A percentile compares a stretch with the other conserved stretches of the same genome.
These are phyloP conservation scores for Heliothis virescens DNA, from an alignment of 1,140 invertebrate genomes.

Conservation along the genomic window DNA sequence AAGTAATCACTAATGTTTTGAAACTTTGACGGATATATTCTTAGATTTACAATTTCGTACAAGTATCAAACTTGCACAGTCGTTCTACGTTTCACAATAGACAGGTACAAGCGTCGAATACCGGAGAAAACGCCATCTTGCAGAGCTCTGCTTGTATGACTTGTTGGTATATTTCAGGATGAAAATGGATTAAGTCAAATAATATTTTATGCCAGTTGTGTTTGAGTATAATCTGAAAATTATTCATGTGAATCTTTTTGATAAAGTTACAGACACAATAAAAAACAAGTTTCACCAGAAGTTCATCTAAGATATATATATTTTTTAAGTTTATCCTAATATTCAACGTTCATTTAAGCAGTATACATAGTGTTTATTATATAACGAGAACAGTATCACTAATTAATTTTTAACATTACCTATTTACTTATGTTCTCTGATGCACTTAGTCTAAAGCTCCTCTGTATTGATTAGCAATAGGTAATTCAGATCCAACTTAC, in stretches of 20 bases:
- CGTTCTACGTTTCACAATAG: slow-evolving; percentile 64
- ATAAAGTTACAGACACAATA: no score
- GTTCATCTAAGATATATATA: no score
- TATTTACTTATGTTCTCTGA: no score
- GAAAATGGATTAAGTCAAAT: not conserved
- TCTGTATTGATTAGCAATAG: not conserved
- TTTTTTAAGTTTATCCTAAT: no score
- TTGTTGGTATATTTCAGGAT: not conserved
- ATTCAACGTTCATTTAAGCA: no score
- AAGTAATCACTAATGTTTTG: not conserved
- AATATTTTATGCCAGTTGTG: not conserved
- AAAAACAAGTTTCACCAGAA: no score
- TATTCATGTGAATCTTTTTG: no score
- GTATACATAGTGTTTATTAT: no score
- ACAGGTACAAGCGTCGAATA: slow-evolving; percentile 75
- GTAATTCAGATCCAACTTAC: not conserved
- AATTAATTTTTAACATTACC: no score
- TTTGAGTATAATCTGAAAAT: not conserved
- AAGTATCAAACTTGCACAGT: slow-evolving; percentile 68
- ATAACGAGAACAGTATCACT: no score
- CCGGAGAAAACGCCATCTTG: slow-evolving; percentile 65
- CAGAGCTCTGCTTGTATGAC: slow-evolving; percentile 50
- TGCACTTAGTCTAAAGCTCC: no score
- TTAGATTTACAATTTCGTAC: not conserved
- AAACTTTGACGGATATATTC: no score